Base-by-base conservation (phyloP, 1,140 invertebrate genomes). In the Hycleus phaleratus region DNA sequence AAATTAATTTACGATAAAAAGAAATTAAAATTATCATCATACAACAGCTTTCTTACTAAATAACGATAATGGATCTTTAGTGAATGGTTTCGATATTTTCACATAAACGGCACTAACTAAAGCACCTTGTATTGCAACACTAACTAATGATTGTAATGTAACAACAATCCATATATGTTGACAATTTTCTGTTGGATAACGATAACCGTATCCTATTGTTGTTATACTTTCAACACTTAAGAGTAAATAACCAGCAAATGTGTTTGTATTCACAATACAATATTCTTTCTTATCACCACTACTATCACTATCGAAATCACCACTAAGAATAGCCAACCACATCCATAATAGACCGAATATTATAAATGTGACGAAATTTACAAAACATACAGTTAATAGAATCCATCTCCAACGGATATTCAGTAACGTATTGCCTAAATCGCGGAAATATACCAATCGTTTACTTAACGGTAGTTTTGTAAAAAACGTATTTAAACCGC, bases 371-470 rank as follows among this genome's bases (percentile, higher is more conserved):
- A 57, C 52, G 18, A 62, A 60, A 45, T 71, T 69, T 7, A 65
- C 69, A 9, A 69, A 12, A 49, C 57, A 61, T 66, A 82, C 77
- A 49, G 81, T 63, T 2, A 78, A 67, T n/a, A 82, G 67, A 48
- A 82, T 77, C 65, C 80, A 83, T 5, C 79, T 76, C 82, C 82
- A 84, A 61, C 81, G 76, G 60, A 77, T 75, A 61, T 82, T 78
- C 64, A 84, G 77, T 58, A 83, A 71, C 45, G 82, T 84, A 38
- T 80, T 82, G 38, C 82, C 78, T 10, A 81, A 74, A 67, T 84
- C 82, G 45, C 79, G 68, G 67, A 81, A 75, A 60, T 82, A 82
- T 44, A 77, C 78, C 6, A 66, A 12, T 24, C 52, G 58, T 54
- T 71, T 71, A 3, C 49, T 43, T 10, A 63, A 24, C 3, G 62